Conservation (phyloP, 2,797 vertebrate species). For the Tympanoctomys barrerae region DNA sequence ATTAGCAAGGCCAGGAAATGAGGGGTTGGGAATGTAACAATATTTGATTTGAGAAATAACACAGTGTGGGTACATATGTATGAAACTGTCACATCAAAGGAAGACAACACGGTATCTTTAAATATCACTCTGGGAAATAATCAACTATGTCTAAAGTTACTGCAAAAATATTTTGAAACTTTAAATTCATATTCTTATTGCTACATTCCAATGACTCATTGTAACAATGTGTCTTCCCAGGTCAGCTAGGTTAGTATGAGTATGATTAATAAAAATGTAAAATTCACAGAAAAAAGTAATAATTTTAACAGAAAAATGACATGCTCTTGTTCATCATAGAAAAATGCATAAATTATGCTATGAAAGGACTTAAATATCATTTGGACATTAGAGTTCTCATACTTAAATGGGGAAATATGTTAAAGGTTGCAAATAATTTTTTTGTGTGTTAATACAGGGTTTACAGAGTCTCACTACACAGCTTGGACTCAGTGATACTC, state of each 20-base stretch:
- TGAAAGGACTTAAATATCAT: neutral
- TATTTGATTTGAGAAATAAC: neutral
- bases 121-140: slow-evolving; percentile 49
- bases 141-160: neutral
- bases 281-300: neutral
- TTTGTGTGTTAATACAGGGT: neutral
- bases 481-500: too few species aligned
- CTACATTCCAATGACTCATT: neutral
- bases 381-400: neutral
- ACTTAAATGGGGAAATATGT: neutral
- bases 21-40: neutral
- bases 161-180: neutral
- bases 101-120: neutral
- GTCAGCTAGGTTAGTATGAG: neutral
- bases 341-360: neutral
- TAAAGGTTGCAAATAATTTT: neutral
- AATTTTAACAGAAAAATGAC: slow-evolving; percentile 23
- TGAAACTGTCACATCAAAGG: slow-evolving; percentile 1
- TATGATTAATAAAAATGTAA: neutral
- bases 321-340: neutral
- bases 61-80: neutral
- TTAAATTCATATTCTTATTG: neutral
- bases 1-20: neutral
- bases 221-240: neutral
- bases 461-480: too few species aligned